Evolutionary conservation across 2,888 invertebrate genomes (phyloP).

Genomic region (Acanthosepion pharaonis): DNA sequence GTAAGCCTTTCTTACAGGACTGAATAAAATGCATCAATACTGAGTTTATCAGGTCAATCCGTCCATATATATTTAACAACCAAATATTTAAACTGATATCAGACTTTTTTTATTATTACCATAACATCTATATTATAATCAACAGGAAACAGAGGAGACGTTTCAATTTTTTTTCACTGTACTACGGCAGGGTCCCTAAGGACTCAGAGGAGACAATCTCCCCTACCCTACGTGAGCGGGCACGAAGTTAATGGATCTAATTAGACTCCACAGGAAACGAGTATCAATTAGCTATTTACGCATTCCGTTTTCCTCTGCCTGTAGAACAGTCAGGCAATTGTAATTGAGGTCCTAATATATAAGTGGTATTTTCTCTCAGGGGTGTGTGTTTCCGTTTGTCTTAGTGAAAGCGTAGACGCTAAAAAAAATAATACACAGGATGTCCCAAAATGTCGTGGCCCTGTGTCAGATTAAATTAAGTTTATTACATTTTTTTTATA

Average conservation of each 20-base stretch:
- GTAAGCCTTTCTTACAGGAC: too few species aligned
- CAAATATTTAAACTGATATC: background rate
- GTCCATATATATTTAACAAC: background rate
- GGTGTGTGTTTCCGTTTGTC: too few species aligned
- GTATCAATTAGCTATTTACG: background rate
- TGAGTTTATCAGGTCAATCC: background rate
- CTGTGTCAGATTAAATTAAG: too few species aligned
- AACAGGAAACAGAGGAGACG: background rate
- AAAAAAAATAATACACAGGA: too few species aligned
- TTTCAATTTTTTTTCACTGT: background rate
- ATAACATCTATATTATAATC: background rate
- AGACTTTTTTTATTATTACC: background rate
- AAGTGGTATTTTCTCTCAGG: background rate
- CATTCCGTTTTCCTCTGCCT: background rate
- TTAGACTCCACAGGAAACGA: conserved; percentile 33
- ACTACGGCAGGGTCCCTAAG: background rate
- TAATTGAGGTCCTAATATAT: background rate
- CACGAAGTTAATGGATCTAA: background rate
- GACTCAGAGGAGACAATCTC: background rate
- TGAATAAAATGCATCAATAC: too few species aligned
- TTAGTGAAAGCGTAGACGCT: too few species aligned
- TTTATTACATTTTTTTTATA: too few species aligned
- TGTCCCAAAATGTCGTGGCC: too few species aligned
- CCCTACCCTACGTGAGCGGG: background rate
- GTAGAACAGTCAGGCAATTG: background rate